A percentile compares a stretch with the other conserved stretches of the same genome.
phyloP scores from a whole-genome alignment of 2,797 vertebrate species.

The Amblyopsis hoosieri region DNA sequence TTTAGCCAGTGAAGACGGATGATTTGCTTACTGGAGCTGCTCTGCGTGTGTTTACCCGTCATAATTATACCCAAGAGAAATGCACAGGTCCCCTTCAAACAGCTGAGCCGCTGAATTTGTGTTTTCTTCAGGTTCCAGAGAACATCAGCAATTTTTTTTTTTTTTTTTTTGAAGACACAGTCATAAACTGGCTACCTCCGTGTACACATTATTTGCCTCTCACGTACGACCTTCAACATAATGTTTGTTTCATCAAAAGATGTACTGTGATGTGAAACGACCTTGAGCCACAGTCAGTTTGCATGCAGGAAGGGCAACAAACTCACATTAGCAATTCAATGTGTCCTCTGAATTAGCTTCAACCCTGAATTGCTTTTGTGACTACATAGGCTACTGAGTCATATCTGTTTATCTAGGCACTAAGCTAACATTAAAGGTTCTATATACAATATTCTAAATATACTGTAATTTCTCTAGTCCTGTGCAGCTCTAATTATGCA shows the following conservation, averaged over 20 bases:
- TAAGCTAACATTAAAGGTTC: no score
- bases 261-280: neutral
- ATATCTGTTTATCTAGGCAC: no score
- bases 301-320: neutral
- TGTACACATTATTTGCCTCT: slow-evolving; percentile 2
- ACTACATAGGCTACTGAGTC: no score
- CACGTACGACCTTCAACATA: slow-evolving; percentile 16
- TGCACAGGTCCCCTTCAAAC: slow-evolving; percentile 8
- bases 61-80: slow-evolving; percentile 11
- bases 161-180: neutral
- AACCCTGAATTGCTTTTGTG: no score
- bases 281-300: neutral
- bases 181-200: slow-evolving; percentile 9
- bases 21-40: slow-evolving; percentile 2
- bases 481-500: no score
- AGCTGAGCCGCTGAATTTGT: slow-evolving; percentile 24
- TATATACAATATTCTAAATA: no score
- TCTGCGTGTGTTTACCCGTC: slow-evolving; percentile 11
- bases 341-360: no score
- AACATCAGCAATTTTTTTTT: slow-evolving; percentile 21
- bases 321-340: neutral
- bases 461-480: no score
- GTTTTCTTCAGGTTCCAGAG: neutral
- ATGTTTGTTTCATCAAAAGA: neutral
- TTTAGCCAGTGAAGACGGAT: neutral